Conservation (phyloP, 2,888 invertebrate genomes). For the Nephrotoma guestfalica region DNA sequence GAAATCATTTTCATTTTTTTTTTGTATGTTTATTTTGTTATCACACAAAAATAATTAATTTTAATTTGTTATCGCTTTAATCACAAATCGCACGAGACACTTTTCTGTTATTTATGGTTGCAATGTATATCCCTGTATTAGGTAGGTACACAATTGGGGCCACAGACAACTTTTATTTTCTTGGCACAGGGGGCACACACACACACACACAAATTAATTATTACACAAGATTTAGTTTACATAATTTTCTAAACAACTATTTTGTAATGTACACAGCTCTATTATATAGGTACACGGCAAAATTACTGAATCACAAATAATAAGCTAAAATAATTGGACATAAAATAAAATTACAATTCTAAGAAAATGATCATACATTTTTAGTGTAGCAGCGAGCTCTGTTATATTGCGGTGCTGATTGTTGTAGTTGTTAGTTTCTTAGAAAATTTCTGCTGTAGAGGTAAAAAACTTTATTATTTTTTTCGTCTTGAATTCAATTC, state of each 20-base stretch:
- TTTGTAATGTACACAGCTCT: too few species aligned
- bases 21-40: neutral
- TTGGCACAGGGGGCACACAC: neutral
- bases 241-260: neutral
- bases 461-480: neutral
- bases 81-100: neutral
- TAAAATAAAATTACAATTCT: neutral
- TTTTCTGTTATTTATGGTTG: neutral
- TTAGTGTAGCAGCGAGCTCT: neutral
- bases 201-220: neutral
- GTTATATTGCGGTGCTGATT: neutral
- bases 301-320: neutral
- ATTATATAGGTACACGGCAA: too few species aligned
- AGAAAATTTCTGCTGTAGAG: neutral
- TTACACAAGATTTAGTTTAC: neutral
- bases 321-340: neutral
- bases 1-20: neutral
- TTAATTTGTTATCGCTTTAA: neutral
- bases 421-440: neutral
- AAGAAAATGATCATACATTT: conserved; percentile 2
- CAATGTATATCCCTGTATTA: neutral
- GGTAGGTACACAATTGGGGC: neutral
- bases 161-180: neutral
- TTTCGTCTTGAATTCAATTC: neutral
- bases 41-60: neutral